Percentiles rank a stretch among this genome's conserved stretches.
Conservation (phyloP, 2,797 vertebrate genomes). For the Furcifer pardalis region DNA sequence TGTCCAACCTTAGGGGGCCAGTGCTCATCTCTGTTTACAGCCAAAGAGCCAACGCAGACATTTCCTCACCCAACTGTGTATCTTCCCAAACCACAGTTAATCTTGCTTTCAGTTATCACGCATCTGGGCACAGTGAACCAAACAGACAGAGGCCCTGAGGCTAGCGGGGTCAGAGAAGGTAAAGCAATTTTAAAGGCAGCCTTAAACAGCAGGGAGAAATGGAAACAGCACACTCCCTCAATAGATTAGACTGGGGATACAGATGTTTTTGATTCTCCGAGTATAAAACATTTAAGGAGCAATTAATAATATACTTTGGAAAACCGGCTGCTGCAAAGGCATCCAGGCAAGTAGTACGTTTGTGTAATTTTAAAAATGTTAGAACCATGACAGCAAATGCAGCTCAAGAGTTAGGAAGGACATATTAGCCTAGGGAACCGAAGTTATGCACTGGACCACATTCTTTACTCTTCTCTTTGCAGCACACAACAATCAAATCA, state of each 20-base stretch:
- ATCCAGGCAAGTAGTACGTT: background rate
- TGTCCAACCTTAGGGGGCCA: too few species aligned
- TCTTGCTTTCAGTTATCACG: background rate
- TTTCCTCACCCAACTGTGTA: background rate
- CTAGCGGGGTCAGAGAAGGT: too few species aligned
- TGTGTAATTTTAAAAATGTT: background rate
- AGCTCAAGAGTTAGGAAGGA: background rate
- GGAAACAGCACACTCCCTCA: background rate
- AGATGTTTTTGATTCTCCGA: background rate
- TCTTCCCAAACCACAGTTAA: background rate
- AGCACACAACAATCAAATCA: background rate
- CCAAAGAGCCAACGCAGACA: background rate
- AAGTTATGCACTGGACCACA: background rate
- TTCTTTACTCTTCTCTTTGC: background rate
- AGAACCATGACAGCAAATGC: background rate
- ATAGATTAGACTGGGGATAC: background rate
- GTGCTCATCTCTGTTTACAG: too few species aligned
- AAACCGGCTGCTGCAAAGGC: background rate
- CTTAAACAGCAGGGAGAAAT: background rate
- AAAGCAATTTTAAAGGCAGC: background rate
- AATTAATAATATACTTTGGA: background rate
- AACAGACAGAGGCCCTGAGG: background rate
- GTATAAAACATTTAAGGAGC: background rate
- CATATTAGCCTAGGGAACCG: too few species aligned
- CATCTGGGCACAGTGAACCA: background rate